These are phyloP conservation scores for Vanessa tameamea DNA, from an alignment of 1,140 invertebrate genomes.

Conservation along the genomic window DNA sequence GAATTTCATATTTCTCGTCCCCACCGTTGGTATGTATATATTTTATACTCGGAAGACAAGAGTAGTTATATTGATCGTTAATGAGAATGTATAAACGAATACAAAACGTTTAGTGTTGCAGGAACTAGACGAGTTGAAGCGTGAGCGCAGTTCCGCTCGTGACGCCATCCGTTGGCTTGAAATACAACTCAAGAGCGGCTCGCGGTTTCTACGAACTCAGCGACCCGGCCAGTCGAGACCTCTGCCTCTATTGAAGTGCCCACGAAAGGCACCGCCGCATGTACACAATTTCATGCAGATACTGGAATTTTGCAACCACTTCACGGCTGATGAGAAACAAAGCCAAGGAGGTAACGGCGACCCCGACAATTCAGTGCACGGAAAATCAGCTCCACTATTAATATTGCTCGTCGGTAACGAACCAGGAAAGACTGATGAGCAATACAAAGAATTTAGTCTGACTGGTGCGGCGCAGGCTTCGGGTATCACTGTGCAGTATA, in stretches of 20 bases:
- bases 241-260: conserved; percentile 88
- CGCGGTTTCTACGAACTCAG: conserved; percentile 90
- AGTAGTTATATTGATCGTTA: no score
- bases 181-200: conserved; percentile 90
- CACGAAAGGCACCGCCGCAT: conserved; percentile 80
- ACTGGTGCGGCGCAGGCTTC: conserved; percentile 68
- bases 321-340: conserved; percentile 66
- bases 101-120: conserved; percentile 86
- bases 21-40: conserved; percentile 56
- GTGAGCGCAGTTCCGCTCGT: conserved; percentile 87
- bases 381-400: conserved; percentile 60
- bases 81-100: no score
- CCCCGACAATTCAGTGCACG: conserved; percentile 52
- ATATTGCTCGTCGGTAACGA: conserved; percentile 71
- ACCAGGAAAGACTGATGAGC: conserved; percentile 54
- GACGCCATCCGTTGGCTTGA: conserved; percentile 96
- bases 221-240: conserved; percentile 88
- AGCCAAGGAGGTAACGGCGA: conserved; percentile 65
- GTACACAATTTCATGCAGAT: conserved; percentile 76
- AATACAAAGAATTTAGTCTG: conserved; percentile 72
- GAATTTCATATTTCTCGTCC: conserved; percentile 65
- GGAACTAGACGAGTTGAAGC: conserved; percentile 92
- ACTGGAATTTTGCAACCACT: conserved; percentile 78
- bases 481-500: conserved; percentile 71
- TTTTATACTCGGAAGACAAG: not conserved